Percentiles rank a stretch among this genome's conserved stretches.
Evolutionary conservation across 1,140 invertebrate genomes (phyloP).

Genomic region (Gryllus bimaculatus): DNA sequence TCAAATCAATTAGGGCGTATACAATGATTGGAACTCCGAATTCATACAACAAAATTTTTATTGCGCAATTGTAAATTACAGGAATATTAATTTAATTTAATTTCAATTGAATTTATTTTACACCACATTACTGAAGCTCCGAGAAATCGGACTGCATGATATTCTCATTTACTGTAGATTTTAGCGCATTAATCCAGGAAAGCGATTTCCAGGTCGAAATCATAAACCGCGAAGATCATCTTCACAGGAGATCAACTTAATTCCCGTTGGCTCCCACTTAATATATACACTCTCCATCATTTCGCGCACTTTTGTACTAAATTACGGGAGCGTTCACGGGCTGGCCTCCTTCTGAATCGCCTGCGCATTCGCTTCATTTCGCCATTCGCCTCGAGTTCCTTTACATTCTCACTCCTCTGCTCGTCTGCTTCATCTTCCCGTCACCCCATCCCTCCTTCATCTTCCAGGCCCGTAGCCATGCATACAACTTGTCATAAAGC

Average conservation of each 20-base stretch:
- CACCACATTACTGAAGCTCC: too few relatives aligned
- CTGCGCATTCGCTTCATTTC: not conserved
- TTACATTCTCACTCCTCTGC: too few relatives aligned
- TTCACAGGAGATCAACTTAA: not conserved
- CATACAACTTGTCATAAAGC: not conserved
- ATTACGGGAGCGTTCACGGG: not conserved
- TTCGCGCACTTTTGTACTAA: not conserved
- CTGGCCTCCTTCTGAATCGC: not conserved
- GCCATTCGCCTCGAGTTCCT: too few relatives aligned
- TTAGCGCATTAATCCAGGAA: too few relatives aligned
- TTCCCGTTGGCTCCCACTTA: not conserved
- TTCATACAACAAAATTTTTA: too few relatives aligned
- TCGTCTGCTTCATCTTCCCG: not conserved
- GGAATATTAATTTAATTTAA: too few relatives aligned
- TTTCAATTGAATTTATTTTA: too few relatives aligned
- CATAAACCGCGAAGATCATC: not conserved
- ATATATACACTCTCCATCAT: not conserved
- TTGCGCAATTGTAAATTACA: too few relatives aligned
- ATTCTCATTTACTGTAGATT: too few relatives aligned
- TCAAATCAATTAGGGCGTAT: too few relatives aligned
- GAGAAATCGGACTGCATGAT: too few relatives aligned
- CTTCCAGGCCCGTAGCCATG: not conserved
- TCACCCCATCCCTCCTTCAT: not conserved
- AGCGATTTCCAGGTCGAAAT: not conserved
- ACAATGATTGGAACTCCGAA: too few relatives aligned